A percentile compares a stretch with the other conserved stretches of the same genome.
phyloP scores from a whole-genome alignment of 2,888 invertebrate genomes.

The Ecliptopera silaceata region DNA sequence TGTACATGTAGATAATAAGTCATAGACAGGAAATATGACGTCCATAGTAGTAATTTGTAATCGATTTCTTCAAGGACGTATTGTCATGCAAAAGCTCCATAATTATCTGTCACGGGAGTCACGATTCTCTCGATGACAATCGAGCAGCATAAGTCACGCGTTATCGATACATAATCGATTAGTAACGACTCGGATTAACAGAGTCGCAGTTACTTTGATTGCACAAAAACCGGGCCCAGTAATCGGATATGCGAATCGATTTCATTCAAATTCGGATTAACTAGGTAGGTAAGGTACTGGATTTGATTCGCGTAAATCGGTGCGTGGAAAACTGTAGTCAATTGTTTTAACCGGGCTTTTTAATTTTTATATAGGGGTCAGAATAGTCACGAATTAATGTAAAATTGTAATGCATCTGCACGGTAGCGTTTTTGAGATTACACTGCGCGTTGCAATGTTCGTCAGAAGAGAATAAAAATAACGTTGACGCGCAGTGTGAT shows the following conservation, averaged over 20 bases:
- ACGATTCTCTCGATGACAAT: slow-evolving; percentile 22
- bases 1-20: background rate
- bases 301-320: slow-evolving; percentile 4
- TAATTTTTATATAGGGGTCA: no score
- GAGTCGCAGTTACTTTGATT: slow-evolving; percentile 34
- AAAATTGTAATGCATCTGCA: no score
- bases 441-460: no score
- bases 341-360: slow-evolving; percentile 11
- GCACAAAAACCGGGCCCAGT: slow-evolving; percentile 12
- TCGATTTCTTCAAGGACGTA: slow-evolving; percentile 7
- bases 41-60: background rate
- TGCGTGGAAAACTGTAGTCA: slow-evolving; percentile 13
- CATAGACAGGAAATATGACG: background rate
- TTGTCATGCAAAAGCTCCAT: slow-evolving; percentile 7
- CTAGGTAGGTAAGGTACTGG: no score
- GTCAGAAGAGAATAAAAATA: no score
- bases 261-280: slow-evolving; percentile 25
- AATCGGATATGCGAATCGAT: slow-evolving; percentile 24
- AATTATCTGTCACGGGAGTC: slow-evolving; percentile 32
- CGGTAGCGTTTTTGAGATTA: no score
- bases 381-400: no score
- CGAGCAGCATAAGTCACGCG: slow-evolving; percentile 39
- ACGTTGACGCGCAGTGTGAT: no score
- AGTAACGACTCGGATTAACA: slow-evolving; percentile 40
- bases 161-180: slow-evolving; percentile 41